phyloP scores from a whole-genome alignment of 2,797 vertebrate genomes.

The Brachyrhaphis roseni region DNA sequence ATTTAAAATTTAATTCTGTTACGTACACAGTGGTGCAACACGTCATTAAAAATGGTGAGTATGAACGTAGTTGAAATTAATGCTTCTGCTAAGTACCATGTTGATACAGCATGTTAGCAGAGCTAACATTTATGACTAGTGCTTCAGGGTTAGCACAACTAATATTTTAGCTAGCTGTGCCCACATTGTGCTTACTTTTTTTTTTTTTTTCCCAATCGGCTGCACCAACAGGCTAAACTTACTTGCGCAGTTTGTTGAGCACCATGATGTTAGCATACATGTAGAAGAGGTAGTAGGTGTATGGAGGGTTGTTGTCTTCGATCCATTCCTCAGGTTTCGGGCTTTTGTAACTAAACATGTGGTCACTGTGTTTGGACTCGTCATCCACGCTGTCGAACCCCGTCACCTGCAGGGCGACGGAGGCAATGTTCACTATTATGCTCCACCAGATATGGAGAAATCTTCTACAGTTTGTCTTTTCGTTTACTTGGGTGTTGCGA shows the following conservation, averaged over 20 bases:
- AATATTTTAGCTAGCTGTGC: too few species aligned
- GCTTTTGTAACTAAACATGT: constrained; percentile 95
- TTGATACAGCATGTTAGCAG: too few species aligned
- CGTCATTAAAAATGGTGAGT: too few species aligned
- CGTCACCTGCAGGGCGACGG: constrained; percentile 82
- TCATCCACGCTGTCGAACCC: constrained; percentile 98
- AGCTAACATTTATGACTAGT: too few species aligned
- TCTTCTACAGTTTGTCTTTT: not conserved
- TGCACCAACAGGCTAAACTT: constrained; percentile 36
- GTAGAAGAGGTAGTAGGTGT: constrained; percentile 96
- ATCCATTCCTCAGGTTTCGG: constrained; percentile 93
- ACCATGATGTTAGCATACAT: constrained; percentile 99
- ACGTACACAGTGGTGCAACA: too few species aligned
- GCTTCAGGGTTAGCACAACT: too few species aligned
- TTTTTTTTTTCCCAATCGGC: not conserved
- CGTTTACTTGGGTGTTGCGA: too few species aligned
- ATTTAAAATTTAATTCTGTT: too few species aligned
- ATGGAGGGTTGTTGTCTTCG: constrained; percentile 91
- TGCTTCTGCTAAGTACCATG: too few species aligned
- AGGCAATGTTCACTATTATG: not conserved
- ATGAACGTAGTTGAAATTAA: too few species aligned
- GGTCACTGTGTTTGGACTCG: constrained; percentile 96
- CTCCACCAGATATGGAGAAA: not conserved
- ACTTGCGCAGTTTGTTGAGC: constrained; percentile 96
- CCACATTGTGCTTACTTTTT: not conserved